Evolutionary conservation across 2,113 vertebrate genomes (phyloP).

Genomic region (Hemiscyllium ocellatum): DNA sequence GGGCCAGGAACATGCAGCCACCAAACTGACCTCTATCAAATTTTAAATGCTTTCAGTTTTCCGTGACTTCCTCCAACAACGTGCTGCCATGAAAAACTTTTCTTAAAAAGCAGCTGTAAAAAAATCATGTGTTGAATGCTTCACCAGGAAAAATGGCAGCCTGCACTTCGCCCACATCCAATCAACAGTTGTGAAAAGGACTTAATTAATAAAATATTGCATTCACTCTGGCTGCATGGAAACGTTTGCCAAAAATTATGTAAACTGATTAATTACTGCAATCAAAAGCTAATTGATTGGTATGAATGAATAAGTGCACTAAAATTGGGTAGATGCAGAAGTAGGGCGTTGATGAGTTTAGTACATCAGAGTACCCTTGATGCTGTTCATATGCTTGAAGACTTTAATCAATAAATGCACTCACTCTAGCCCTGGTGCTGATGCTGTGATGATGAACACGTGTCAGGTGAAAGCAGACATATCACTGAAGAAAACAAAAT

Average conservation of each 20-base stretch:
- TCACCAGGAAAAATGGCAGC: too few relatives aligned
- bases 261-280: neutral
- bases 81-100: neutral
- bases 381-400: neutral
- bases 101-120: neutral
- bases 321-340: neutral
- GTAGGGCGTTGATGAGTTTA: too few relatives aligned
- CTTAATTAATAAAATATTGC: too few relatives aligned
- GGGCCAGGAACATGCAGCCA: neutral
- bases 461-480: neutral
- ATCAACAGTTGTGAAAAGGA: neutral
- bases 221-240: neutral
- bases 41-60: neutral
- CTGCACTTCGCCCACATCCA: neutral
- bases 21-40: neutral
- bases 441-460: neutral
- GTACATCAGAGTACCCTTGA: neutral
- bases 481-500: neutral
- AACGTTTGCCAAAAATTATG: neutral
- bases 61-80: neutral
- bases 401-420: neutral
- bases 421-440: neutral
- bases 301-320: neutral
- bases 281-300: neutral
- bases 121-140: neutral